Evolutionary conservation across 2,797 vertebrate genomes (phyloP), one percentile per base, ranked within the genome.

Genomic region (Eidolon dupreanum): DNA sequence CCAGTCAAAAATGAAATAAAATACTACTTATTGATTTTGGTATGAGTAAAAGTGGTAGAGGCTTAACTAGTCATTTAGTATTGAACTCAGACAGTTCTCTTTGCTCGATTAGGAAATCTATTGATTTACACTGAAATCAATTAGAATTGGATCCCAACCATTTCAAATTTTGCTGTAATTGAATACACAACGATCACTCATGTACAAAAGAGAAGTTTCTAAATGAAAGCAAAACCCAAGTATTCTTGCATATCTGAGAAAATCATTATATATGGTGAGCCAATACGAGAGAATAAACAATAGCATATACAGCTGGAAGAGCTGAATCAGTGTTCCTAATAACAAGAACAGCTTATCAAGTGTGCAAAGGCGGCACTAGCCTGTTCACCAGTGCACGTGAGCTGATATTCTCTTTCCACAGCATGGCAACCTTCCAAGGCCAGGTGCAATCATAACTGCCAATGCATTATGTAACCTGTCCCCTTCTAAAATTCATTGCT

Each of bases 1-100:
- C 91, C 97, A 97, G 92, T 61, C 88, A 97, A 96, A 98, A 97
- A 90, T 95, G 75, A 98, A 98, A 97, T 70, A 92, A 6, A 97
- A 66, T 95, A 93, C 92, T 97, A 90, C 97, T 97, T 91, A 96
- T 90, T 81, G 81, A 97, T 81, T 74, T 97, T 3, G 82, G 59
- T 96, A 96, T 92, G 77, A 96, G 79, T 94, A 61, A 97, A 97
- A 97, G 71, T 0, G 16, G 79, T 79, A 75, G 51, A 66, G 10
- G 20, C 51, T 93, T 94, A 89, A 82, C 90, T 89, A 79, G 41
- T 78, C 81, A 96, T 96, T 96, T 95, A 96, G 83, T 77, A 77
- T n/a, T 75, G 78, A 95, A 88, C 88, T 97, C 26, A 68, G 65
- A 77, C 51, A 81, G 41, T 92, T 97, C 63, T 97, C 36, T 92